These are phyloP conservation scores for Gymnobelideus leadbeateri DNA, from an alignment of 2,113 vertebrate species.

Conservation along the genomic window DNA sequence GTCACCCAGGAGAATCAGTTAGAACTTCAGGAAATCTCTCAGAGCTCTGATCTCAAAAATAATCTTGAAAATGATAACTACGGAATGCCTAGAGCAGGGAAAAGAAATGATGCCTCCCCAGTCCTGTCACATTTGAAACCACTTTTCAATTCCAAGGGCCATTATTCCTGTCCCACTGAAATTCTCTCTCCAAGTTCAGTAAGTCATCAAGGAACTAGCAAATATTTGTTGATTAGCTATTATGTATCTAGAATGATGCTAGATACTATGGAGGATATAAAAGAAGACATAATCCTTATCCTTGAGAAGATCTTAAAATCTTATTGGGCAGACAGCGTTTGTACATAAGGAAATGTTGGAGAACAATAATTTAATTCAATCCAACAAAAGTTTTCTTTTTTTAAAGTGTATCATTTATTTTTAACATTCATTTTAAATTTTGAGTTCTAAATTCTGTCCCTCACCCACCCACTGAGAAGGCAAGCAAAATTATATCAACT, in stretches of 20 bases:
- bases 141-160: not conserved
- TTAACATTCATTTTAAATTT: too few species aligned
- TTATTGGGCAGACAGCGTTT: not conserved
- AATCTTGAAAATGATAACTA: not conserved
- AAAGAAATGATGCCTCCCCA: not conserved
- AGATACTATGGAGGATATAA: too few species aligned
- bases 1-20: not conserved
- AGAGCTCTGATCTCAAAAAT: slow-evolving; percentile 28
- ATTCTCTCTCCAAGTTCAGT: not conserved
- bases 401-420: too few species aligned
- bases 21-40: slow-evolving; percentile 22
- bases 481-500: too few species aligned
- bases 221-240: slow-evolving; percentile 10
- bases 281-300: not conserved
- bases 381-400: too few species aligned
- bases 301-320: not conserved
- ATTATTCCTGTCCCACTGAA: slow-evolving; percentile 1
- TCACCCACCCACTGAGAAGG: too few species aligned
- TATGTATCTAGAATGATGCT: not conserved
- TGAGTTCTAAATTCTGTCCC: too few species aligned
- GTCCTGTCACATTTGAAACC: not conserved
- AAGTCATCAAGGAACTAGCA: not conserved
- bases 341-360: not conserved
- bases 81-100: slow-evolving; percentile 26
- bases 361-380: too few species aligned